Evolutionary conservation across 2,888 invertebrate species (phyloP).

Genomic region (Ochropacha duplaris): DNA sequence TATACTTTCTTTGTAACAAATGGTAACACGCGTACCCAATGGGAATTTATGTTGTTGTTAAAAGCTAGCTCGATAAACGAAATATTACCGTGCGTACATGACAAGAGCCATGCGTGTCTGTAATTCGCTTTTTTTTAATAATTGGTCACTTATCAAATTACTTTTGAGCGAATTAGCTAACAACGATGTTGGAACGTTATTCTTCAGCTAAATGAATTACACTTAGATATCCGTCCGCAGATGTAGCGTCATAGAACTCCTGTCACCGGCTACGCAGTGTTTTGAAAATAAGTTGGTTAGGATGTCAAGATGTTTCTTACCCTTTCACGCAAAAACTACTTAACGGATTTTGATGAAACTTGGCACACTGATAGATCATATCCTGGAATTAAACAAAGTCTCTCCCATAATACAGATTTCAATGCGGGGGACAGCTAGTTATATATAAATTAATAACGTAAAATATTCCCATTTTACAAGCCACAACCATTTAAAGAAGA

Average conservation of each 20-base stretch:
- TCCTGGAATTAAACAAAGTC: no score
- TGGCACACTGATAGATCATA: no score
- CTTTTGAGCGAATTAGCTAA: slow-evolving; percentile 27
- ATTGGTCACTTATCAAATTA: slow-evolving; percentile 62
- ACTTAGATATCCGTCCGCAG: not conserved
- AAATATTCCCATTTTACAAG: no score
- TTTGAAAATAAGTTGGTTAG: no score
- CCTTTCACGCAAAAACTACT: no score
- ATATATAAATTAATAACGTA: no score
- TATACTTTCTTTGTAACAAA: not conserved
- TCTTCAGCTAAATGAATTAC: not conserved
- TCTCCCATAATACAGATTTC: no score
- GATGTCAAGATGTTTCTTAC: no score
- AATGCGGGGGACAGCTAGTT: no score
- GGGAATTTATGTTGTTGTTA: not conserved
- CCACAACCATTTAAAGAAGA: no score
- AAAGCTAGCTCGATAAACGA: not conserved
- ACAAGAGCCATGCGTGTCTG: slow-evolving; percentile 41
- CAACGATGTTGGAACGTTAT: slow-evolving; percentile 11
- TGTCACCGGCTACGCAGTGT: not conserved
- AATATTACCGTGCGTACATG: not conserved
- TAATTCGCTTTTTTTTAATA: slow-evolving; percentile 52
- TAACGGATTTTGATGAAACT: no score
- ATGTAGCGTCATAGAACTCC: not conserved
- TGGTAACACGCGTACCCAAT: not conserved